phyloP scores from a whole-genome alignment of 2,797 vertebrate species.

The Acipenser oxyrinchus region DNA sequence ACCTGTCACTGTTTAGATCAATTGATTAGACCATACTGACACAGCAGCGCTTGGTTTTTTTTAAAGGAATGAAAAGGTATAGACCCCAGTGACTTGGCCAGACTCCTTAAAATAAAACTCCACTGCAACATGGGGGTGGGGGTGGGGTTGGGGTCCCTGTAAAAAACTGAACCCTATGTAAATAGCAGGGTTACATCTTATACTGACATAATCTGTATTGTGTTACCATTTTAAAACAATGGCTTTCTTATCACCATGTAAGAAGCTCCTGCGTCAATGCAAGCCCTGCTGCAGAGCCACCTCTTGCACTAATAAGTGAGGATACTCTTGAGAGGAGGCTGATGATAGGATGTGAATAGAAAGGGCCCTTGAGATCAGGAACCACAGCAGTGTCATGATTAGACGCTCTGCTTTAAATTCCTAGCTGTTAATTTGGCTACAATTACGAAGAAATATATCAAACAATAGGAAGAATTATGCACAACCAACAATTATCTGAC shows the following conservation, averaged over 20 bases:
- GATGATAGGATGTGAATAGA: slow-evolving; percentile 4
- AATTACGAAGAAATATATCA: not conserved
- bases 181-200: too few species aligned
- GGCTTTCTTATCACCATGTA: slow-evolving; percentile 1
- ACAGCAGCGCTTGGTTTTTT: not conserved
- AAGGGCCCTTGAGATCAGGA: not conserved
- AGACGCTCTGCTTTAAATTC: slow-evolving; percentile 11
- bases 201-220: too few species aligned
- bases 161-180: too few species aligned
- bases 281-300: not conserved
- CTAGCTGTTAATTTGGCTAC: slow-evolving; percentile 1
- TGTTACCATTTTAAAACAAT: too few species aligned
- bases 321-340: not conserved
- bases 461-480: not conserved
- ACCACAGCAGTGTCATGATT: not conserved
- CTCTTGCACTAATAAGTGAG: not conserved
- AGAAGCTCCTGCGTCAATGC: not conserved
- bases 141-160: too few species aligned
- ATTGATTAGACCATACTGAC: not conserved
- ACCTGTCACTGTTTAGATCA: not conserved
- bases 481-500: not conserved
- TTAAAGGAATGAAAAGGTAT: not conserved
- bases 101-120: too few species aligned
- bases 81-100: not conserved
- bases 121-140: too few species aligned